Percentiles rank a stretch among this genome's conserved stretches.
phyloP scores from a whole-genome alignment of 1,140 invertebrate genomes.

The Apis dorsata region DNA sequence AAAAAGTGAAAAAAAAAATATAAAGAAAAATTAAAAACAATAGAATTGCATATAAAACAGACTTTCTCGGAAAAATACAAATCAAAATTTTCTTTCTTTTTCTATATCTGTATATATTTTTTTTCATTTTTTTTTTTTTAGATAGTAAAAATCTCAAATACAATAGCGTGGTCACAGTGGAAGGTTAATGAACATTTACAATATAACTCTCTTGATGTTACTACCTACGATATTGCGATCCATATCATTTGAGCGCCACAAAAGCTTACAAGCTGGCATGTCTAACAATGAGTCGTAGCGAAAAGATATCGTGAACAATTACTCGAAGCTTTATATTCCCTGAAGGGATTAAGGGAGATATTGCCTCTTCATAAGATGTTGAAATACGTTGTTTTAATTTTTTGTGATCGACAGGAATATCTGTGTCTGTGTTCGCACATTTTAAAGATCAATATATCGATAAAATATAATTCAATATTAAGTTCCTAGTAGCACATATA shows the following conservation, averaged over 20 bases:
- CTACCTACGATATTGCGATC: constrained; percentile 37
- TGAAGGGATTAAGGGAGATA: constrained; percentile 1
- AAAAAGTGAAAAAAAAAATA: neutral
- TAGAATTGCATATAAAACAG: neutral
- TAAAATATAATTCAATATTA: neutral
- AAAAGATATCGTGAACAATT: constrained; percentile 37
- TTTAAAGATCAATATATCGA: neutral
- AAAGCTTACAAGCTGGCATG: constrained; percentile 34
- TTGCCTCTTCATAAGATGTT: neutral
- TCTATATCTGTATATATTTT: neutral
- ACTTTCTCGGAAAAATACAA: neutral
- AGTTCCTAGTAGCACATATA: no score
- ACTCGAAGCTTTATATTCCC: constrained; percentile 13
- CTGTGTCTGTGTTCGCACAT: no score
- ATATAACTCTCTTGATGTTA: constrained; percentile 28
- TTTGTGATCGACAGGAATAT: neutral
- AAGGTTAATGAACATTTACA: constrained; percentile 33
- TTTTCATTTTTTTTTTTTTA: neutral
- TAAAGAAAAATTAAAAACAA: neutral
- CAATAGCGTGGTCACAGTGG: constrained; percentile 18
- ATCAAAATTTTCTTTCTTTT: neutral
- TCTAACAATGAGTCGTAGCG: constrained; percentile 27
- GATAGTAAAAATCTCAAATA: neutral
- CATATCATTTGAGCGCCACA: constrained; percentile 38
- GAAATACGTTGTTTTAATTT: neutral